These are phyloP conservation scores for Mnemiopsis leidyi DNA, from an alignment of 37 sponge, comb jelly and placozoan species.

Conservation along the genomic window DNA sequence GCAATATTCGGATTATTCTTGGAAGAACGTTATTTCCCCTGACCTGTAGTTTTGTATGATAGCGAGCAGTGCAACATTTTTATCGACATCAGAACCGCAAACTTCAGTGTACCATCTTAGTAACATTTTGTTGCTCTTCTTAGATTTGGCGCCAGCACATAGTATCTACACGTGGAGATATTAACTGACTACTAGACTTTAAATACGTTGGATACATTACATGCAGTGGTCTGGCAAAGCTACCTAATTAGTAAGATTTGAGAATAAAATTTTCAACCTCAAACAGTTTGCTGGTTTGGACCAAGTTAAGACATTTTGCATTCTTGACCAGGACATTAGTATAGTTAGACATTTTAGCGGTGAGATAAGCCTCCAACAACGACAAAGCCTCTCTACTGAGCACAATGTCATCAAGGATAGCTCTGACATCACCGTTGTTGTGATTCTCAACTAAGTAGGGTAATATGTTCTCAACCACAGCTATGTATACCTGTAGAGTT, in stretches of 20 bases:
- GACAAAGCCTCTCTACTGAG: not conserved
- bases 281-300: not conserved
- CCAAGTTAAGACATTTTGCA: not conserved
- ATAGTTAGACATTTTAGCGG: not conserved
- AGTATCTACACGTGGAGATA: not conserved
- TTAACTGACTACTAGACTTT: no score
- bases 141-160: not conserved
- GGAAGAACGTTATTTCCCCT: no score
- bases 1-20: no score
- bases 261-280: no score
- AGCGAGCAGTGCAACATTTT: not conserved
- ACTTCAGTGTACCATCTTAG: not conserved
- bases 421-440: not conserved
- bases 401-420: not conserved
- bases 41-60: not conserved
- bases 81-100: not conserved
- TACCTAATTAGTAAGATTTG: no score
- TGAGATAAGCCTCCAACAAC: not conserved
- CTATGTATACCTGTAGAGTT: no score
- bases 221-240: no score
- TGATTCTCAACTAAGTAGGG: not conserved
- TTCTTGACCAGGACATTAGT: not conserved
- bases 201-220: no score
- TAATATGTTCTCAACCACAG: not conserved
- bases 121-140: constrained; percentile 7